Conservation (phyloP, 2,797 vertebrate species). For the Cynopterus sphinx region DNA sequence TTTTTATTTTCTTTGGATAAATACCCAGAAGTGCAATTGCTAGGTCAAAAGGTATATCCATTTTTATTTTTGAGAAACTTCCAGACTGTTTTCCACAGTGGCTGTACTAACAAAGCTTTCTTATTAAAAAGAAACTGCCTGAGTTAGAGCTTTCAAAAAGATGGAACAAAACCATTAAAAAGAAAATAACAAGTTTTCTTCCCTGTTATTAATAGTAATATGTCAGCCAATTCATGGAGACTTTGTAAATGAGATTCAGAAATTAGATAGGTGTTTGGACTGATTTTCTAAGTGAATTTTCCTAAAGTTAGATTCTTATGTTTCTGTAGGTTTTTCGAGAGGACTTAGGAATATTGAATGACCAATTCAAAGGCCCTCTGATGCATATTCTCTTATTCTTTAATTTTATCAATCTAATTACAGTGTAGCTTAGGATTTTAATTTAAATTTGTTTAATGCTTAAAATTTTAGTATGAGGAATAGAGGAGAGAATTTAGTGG, state of each 20-base stretch:
- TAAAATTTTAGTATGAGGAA: neutral
- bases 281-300: neutral
- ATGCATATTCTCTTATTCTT: neutral
- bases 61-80: too few species aligned
- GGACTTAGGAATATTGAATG: neutral
- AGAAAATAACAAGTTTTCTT: neutral
- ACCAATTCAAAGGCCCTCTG: neutral
- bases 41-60: too few species aligned
- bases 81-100: too few species aligned
- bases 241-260: conserved; percentile 2
- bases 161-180: neutral
- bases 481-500: neutral
- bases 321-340: neutral
- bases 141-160: neutral
- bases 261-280: neutral
- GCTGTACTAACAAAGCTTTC: neutral
- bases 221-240: neutral
- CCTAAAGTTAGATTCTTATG: neutral
- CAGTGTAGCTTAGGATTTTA: neutral
- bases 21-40: too few species aligned
- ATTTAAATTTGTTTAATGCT: conserved; percentile 27
- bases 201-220: neutral
- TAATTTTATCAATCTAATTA: conserved; percentile 8
- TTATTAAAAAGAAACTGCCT: neutral
- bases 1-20: too few species aligned